Evolutionary conservation across 1,140 invertebrate species (phyloP).

Genomic region (Tyrophagus putrescentiae): DNA sequence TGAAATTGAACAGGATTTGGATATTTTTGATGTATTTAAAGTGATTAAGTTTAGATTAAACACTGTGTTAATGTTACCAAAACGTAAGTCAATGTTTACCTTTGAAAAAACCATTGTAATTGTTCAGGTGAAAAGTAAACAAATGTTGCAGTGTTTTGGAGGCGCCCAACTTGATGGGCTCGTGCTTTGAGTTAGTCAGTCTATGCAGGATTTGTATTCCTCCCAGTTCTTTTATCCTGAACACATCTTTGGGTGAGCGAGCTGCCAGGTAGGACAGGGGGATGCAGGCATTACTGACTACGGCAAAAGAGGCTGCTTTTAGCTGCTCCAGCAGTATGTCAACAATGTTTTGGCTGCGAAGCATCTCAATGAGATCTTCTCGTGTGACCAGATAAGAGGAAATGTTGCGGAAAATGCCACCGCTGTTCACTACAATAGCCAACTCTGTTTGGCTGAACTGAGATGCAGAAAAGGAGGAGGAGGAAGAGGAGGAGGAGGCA

Average conservation of each 20-base stretch:
- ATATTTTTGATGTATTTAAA: background rate
- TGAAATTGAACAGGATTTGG: constrained; percentile 39
- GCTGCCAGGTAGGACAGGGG: constrained; percentile 91
- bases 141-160: constrained; percentile 84
- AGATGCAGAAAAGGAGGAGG: background rate
- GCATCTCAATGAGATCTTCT: constrained; percentile 71
- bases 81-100: too few species aligned
- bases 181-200: constrained; percentile 84
- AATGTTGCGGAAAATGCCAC: constrained; percentile 82
- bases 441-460: too few species aligned
- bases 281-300: constrained; percentile 89
- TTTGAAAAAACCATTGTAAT: background rate
- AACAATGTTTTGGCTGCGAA: constrained; percentile 70
- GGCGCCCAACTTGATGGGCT: constrained; percentile 92
- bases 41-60: background rate
- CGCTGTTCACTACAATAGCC: constrained; percentile 85
- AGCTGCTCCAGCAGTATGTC: constrained; percentile 77
- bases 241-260: constrained; percentile 69
- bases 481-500: background rate
- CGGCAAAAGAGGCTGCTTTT: constrained; percentile 76
- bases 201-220: constrained; percentile 82
- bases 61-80: background rate
- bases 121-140: constrained; percentile 35
- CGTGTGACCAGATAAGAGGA: constrained; percentile 81
- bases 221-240: constrained; percentile 72